A percentile compares a stretch with the other conserved stretches of the same genome.
Conservation (phyloP, 2,113 vertebrate genomes). For the Capra hircus region DNA sequence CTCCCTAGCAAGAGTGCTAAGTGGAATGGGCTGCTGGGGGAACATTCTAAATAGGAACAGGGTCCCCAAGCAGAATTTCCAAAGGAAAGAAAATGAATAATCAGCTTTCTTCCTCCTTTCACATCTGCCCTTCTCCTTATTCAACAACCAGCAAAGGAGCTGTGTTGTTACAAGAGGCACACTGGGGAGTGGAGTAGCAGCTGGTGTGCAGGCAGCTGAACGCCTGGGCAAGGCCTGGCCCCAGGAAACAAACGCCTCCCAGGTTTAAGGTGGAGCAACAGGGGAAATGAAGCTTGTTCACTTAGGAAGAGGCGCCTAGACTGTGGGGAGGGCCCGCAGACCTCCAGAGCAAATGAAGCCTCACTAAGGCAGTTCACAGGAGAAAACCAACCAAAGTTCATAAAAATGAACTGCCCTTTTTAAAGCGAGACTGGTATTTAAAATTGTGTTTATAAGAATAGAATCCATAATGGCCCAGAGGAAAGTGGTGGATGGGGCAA, state of each 20-base stretch:
- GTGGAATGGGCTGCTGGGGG: constrained; percentile 49
- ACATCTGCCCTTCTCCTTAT: constrained; percentile 47
- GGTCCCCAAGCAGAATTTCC: constrained; percentile 64
- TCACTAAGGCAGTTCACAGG: neutral
- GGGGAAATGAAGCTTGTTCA: neutral
- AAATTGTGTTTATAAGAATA: constrained; percentile 11
- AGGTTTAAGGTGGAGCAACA: neutral
- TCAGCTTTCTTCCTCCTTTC: constrained; percentile 58
- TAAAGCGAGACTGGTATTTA: neutral
- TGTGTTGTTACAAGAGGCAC: constrained; percentile 10
- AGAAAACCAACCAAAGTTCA: neutral
- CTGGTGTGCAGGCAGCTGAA: constrained; percentile 27
- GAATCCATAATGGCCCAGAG: neutral
- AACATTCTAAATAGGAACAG: constrained; percentile 48
- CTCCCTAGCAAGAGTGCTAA: constrained; percentile 47
- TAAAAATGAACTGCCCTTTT: neutral
- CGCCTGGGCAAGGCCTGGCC: neutral
- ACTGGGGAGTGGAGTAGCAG: constrained; percentile 28
- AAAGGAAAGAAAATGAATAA: constrained; percentile 56
- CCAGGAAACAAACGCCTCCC: constrained; percentile 2
- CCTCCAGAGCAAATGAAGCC: neutral
- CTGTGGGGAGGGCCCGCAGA: neutral
- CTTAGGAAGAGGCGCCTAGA: neutral
- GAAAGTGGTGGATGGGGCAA: neutral
- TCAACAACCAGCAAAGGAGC: constrained; percentile 36